Conservation (phyloP, 2,113 vertebrate genomes). For the Dicrurus megarhynchus region DNA sequence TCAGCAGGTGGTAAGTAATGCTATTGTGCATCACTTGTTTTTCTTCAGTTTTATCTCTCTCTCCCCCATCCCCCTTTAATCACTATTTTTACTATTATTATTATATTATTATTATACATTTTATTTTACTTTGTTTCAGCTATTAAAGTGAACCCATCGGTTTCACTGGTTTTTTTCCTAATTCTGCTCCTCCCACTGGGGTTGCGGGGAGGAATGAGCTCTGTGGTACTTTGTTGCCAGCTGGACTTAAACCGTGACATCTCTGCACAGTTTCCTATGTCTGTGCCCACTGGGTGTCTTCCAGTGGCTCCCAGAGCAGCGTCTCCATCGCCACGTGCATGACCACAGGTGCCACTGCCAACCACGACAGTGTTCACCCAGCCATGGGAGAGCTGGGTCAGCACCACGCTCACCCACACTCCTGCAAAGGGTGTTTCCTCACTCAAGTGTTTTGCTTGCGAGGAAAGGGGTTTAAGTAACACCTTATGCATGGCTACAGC, state of each 20-base stretch:
- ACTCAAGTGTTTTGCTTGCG: not conserved
- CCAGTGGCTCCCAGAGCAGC: not conserved
- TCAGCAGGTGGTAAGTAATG: not conserved
- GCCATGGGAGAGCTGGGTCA: not conserved
- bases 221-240: not conserved
- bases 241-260: not conserved
- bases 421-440: not conserved
- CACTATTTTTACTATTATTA: not conserved
- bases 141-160: not conserved
- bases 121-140: not conserved
- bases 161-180: not conserved
- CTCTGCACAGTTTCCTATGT: not conserved
- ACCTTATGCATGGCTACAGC: not conserved
- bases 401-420: not conserved
- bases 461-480: not conserved
- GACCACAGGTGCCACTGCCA: not conserved
- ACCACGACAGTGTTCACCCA: not conserved
- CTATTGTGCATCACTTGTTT: not conserved
- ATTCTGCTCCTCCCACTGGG: no score
- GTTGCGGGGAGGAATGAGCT: not conserved
- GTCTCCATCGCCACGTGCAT: not conserved
- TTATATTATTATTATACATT: not conserved
- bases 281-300: no score
- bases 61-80: no score
- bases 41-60: not conserved